Conservation (phyloP, 2,888 invertebrate genomes). For the Ceriagrion tenellum region DNA sequence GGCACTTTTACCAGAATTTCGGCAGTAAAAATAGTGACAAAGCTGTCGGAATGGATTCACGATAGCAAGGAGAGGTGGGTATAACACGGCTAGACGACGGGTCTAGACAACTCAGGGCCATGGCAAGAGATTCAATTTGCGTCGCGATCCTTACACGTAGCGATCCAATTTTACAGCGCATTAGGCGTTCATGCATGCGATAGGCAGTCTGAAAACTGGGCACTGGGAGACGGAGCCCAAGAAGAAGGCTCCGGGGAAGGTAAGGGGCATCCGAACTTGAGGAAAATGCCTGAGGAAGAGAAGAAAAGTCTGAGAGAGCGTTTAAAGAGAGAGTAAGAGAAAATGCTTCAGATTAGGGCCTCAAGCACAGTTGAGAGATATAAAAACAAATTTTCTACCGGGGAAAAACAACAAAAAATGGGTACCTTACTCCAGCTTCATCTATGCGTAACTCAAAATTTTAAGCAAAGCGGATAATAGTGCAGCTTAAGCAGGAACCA, state of each 20-base stretch:
- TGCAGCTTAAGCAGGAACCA: too few species aligned
- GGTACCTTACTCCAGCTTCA: too few species aligned
- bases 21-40: not conserved
- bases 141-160: slow-evolving; percentile 35
- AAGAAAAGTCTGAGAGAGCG: not conserved
- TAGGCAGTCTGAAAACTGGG: not conserved
- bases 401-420: not conserved
- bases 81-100: not conserved
- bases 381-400: not conserved
- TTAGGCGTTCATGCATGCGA: slow-evolving; percentile 44
- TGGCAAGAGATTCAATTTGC: slow-evolving; percentile 29
- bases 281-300: not conserved
- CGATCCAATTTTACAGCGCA: slow-evolving; percentile 42
- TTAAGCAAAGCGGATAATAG: too few species aligned
- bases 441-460: too few species aligned
- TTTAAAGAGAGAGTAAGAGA: not conserved
- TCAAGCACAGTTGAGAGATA: not conserved
- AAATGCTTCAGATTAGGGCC: too few species aligned
- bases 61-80: not conserved
- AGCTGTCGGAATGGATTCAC: slow-evolving; percentile 8
- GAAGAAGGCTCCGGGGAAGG: not conserved
- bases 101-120: slow-evolving; percentile 21
- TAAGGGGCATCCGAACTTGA: not conserved
- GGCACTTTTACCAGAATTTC: not conserved
- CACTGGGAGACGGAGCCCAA: not conserved